These are phyloP conservation scores for Diglossa cyanea DNA, from an alignment of 2,797 vertebrate genomes.

Conservation along the genomic window DNA sequence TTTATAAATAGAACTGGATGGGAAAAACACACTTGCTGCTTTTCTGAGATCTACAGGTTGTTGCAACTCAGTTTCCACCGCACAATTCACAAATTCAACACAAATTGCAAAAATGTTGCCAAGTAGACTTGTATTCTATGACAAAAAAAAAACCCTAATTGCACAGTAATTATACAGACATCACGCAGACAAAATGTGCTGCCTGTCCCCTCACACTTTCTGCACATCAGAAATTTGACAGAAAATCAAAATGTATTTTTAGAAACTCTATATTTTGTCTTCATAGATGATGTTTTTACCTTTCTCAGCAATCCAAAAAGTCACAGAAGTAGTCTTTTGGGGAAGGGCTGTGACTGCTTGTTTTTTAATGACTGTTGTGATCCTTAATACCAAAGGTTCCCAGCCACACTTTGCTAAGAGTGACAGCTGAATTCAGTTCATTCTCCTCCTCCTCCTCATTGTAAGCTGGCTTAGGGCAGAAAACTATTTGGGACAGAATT, in stretches of 20 bases:
- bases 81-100: neutral
- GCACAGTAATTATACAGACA: neutral
- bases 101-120: neutral
- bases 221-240: neutral
- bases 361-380: neutral
- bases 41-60: neutral
- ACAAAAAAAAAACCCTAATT: accelerated
- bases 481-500: neutral
- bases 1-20: conserved; percentile 24
- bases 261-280: neutral
- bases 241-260: neutral
- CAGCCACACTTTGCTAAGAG: neutral
- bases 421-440: neutral
- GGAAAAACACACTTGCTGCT: neutral
- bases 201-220: neutral
- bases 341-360: neutral
- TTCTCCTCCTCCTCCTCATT: neutral
- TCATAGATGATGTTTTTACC: neutral
- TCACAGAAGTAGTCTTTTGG: neutral
- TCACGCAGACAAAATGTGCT: neutral
- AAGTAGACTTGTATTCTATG: neutral
- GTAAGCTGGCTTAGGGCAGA: neutral
- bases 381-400: neutral
- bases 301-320: neutral
- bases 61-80: neutral